phyloP scores from a whole-genome alignment of 2,888 invertebrate genomes.

The Eretmocerus hayati region DNA sequence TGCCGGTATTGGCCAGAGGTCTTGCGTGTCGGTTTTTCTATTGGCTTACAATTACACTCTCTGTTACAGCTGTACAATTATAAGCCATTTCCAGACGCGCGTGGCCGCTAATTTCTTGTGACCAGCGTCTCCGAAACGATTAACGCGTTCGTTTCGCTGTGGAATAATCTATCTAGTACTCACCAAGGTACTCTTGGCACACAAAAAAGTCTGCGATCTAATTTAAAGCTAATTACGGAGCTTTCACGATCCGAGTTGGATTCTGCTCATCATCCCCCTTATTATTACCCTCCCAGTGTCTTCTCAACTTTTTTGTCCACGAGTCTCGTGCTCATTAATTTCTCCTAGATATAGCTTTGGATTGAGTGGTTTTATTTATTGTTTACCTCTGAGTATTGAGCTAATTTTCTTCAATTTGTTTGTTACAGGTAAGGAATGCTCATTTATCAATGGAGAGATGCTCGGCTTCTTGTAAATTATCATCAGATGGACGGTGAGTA shows the following conservation, averaged over 20 bases:
- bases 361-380: conserved; percentile 15
- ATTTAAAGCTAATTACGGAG: conserved; percentile 22
- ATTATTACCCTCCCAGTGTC: neutral
- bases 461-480: no score
- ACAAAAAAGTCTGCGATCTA: conserved; percentile 17
- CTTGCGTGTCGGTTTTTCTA: no score
- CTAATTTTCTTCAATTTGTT: conserved; percentile 13
- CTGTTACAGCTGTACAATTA: no score
- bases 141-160: conserved; percentile 25
- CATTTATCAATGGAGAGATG: no score
- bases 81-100: conserved; percentile 15
- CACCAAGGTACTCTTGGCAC: no score
- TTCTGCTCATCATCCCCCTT: neutral
- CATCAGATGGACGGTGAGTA: no score
- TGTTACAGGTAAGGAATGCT: conserved; percentile 23
- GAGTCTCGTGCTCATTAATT: conserved; percentile 8
- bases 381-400: conserved; percentile 9
- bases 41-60: neutral
- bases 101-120: conserved; percentile 37
- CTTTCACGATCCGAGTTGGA: neutral
- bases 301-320: neutral
- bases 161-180: conserved; percentile 5
- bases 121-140: conserved; percentile 33
- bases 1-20: no score
- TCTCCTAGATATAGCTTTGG: conserved; percentile 6